phyloP scores from a whole-genome alignment of 2,797 vertebrate genomes.

The Clarias pachynema region DNA sequence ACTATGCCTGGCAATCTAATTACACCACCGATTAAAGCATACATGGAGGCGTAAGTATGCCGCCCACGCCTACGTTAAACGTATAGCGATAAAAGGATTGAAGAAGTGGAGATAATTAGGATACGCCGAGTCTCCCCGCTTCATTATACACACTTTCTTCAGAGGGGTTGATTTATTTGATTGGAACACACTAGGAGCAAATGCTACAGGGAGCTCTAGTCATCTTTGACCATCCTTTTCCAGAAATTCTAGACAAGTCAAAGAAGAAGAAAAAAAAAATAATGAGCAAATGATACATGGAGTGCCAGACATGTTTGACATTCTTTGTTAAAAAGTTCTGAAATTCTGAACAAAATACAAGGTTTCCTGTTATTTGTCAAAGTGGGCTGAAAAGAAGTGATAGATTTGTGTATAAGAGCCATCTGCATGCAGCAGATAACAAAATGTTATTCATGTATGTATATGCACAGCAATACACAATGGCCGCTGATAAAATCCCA shows the following conservation, averaged over 20 bases:
- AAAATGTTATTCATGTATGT: no score
- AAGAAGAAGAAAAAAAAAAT: background rate
- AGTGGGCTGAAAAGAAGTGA: background rate
- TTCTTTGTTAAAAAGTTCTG: no score
- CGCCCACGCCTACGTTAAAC: background rate
- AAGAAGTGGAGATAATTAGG: background rate
- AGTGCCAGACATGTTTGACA: background rate
- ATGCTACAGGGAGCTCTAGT: background rate
- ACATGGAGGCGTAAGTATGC: background rate
- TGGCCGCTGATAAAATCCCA: background rate
- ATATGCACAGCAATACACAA: background rate
- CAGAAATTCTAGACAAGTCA: background rate
- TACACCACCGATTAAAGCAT: constrained; percentile 2
- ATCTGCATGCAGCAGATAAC: background rate
- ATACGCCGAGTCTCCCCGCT: background rate
- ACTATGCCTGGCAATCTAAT: constrained; percentile 14
- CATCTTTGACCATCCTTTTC: background rate
- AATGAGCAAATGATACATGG: background rate
- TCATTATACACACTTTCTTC: background rate
- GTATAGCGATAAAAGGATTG: background rate
- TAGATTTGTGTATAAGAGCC: background rate
- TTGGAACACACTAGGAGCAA: background rate
- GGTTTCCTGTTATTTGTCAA: background rate
- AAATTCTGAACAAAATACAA: no score
- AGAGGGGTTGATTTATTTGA: background rate